A percentile compares a stretch with the other conserved stretches of the same genome.
Evolutionary conservation across 2,797 vertebrate genomes (phyloP).

Genomic region (Mycteria americana): DNA sequence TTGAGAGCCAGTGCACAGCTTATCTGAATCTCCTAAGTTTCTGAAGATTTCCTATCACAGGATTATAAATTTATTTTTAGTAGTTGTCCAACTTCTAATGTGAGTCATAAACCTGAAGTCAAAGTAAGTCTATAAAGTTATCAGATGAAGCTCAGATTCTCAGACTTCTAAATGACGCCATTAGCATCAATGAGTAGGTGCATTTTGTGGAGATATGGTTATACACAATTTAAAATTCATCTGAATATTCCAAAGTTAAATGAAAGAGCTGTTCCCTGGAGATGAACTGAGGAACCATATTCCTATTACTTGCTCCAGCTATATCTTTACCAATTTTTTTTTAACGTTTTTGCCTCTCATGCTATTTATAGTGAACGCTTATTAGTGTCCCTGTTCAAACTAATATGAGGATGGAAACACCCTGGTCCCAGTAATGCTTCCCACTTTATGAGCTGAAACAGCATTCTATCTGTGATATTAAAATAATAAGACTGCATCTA

Average conservation of each 20-base stretch:
- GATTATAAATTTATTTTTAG: conserved; percentile 39
- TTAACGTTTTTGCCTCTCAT: not conserved
- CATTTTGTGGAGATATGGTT: not conserved
- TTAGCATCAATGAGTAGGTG: conserved; percentile 10
- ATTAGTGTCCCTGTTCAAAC: not conserved
- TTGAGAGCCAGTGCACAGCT: not conserved
- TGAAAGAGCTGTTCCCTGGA: not conserved
- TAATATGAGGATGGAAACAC: not conserved
- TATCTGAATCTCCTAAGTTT: not conserved
- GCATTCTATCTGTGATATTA: not conserved
- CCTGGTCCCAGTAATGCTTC: not conserved
- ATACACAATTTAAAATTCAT: not conserved
- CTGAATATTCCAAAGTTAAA: conserved; percentile 33
- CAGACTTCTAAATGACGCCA: not conserved
- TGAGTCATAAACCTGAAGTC: not conserved
- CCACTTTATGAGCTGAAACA: not conserved
- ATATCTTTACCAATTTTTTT: not conserved
- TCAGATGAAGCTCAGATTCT: not conserved
- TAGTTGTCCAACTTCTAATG: not conserved
- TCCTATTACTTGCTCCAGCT: not conserved
- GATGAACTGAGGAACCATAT: not conserved
- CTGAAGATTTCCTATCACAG: conserved; percentile 4
- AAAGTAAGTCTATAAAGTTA: conserved; percentile 12
- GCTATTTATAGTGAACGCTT: not conserved
- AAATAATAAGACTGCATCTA: not conserved